Evolutionary conservation across 2,888 invertebrate genomes (phyloP), one percentile per base, ranked within the genome.

Genomic region (Spicauda simplicius): DNA sequence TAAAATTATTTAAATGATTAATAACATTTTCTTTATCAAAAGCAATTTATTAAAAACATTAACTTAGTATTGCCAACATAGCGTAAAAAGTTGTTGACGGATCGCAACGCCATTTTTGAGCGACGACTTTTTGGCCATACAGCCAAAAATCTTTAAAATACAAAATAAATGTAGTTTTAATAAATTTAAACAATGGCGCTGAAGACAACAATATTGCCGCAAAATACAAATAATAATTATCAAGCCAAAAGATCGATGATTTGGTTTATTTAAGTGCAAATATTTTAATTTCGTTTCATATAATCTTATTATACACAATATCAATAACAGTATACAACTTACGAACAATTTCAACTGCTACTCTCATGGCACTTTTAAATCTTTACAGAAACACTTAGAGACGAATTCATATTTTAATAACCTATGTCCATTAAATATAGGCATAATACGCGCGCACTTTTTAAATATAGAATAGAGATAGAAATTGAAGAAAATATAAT

Each of bases 301-400:
- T 14, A 19, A 10, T 12, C 16, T 20, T 53, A 53, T 10, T n/a
- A 30, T 54, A 12, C 33, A 54, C 18, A 60, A 19, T 45, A 45
- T 30, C 52, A 52, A 60, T 55, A 55, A 45, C 54, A 45, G 41
- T 41, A 45, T 30, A 48, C 30, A 50, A 61, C 18, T 61, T 61
- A 53, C 19, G 25, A 41, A 55, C 55, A 55, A 67, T 53, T 64
- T 58, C 54, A 69, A 69, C 59, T 33, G 25, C 62, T 68, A 71
- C 58, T 20, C 57, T 65, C 71, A 71, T 71, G 71, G 71, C 71
- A 71, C 71, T 69, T 71, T 63, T 66, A 57, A 67, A 68, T 68
- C 61, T 64, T 56, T 64, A 60, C 50, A 59, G 50, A 66, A 45
- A 65, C 54, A 33, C 52, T 63, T 66, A 62, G n/a, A 58, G 33